These are phyloP conservation scores for Baryphthengus martii DNA, from an alignment of 2,113 vertebrate genomes.

Conservation along the genomic window DNA sequence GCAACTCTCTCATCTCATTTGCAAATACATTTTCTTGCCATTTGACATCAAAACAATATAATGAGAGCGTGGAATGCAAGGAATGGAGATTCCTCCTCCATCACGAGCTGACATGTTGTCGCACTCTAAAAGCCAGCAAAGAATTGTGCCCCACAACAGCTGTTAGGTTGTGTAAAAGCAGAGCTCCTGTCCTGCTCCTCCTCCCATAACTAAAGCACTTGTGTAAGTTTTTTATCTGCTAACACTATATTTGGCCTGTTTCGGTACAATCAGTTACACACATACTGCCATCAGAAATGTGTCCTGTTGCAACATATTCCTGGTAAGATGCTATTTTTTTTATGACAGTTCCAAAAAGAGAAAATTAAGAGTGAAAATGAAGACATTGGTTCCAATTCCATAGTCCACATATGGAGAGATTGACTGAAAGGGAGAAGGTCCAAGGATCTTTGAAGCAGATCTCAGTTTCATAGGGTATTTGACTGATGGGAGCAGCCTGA, in stretches of 20 bases:
- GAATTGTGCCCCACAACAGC: background rate
- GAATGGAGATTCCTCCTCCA: background rate
- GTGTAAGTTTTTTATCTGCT: background rate
- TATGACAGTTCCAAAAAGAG: background rate
- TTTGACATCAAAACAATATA: background rate
- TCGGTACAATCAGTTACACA: background rate
- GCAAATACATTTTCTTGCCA: background rate
- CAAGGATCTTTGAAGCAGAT: background rate
- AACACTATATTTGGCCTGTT: background rate
- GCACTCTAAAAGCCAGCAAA: background rate
- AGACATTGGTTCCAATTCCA: background rate
- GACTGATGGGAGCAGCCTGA: background rate
- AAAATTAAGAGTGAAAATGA: background rate
- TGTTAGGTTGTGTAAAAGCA: background rate
- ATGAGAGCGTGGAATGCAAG: background rate
- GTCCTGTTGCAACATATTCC: background rate
- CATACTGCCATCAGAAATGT: background rate
- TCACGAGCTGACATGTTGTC: background rate
- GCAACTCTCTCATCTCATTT: background rate
- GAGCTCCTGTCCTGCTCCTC: background rate
- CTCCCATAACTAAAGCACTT: background rate
- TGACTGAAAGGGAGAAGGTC: background rate
- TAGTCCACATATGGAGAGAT: background rate
- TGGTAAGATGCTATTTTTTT: background rate
- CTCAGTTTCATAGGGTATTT: background rate